phyloP scores from a whole-genome alignment of 1,140 invertebrate species.

The Nixonia krombeini region DNA sequence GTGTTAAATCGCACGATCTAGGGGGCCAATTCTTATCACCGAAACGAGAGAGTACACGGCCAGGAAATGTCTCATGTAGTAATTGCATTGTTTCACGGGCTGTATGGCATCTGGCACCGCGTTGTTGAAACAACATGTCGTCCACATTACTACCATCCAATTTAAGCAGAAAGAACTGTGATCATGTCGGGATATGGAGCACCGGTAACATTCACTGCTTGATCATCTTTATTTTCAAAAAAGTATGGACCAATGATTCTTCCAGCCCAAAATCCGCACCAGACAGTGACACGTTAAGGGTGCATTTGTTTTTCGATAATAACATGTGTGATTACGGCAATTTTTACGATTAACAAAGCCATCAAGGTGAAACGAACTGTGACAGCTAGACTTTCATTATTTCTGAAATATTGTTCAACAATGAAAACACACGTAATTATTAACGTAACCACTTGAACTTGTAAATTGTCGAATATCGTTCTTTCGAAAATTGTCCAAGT shows the following conservation, averaged over 20 bases:
- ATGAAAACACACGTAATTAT: no score
- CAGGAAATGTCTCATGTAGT: slow-evolving; percentile 37
- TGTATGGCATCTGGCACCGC: slow-evolving; percentile 39
- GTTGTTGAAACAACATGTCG: slow-evolving; percentile 41
- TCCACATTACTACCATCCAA: slow-evolving; percentile 21
- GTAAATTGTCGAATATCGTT: no score
- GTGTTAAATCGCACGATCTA: slow-evolving; percentile 44
- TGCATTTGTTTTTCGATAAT: slow-evolving; percentile 56
- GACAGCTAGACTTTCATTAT: no score
- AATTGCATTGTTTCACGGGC: slow-evolving; percentile 42
- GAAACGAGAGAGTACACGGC: slow-evolving; percentile 40
- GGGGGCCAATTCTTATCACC: slow-evolving; percentile 42
- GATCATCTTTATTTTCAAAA: slow-evolving; percentile 30
- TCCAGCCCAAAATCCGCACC: slow-evolving; percentile 56
- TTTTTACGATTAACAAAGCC: slow-evolving; percentile 52
- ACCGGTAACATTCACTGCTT: slow-evolving; percentile 38
- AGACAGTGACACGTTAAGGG: slow-evolving; percentile 57
- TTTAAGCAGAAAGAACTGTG: slow-evolving; percentile 26
- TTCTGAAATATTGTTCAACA: no score
- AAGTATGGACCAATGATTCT: slow-evolving; percentile 55
- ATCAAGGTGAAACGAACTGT: slow-evolving; percentile 47
- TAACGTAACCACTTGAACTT: no score
- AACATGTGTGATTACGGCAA: slow-evolving; percentile 51
- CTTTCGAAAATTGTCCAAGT: no score
- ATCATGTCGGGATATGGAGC: slow-evolving; percentile 33